A percentile compares a stretch with the other conserved stretches of the same genome.
phyloP scores from a whole-genome alignment of 2,888 invertebrate genomes.

The Melinaea marsaeus region DNA sequence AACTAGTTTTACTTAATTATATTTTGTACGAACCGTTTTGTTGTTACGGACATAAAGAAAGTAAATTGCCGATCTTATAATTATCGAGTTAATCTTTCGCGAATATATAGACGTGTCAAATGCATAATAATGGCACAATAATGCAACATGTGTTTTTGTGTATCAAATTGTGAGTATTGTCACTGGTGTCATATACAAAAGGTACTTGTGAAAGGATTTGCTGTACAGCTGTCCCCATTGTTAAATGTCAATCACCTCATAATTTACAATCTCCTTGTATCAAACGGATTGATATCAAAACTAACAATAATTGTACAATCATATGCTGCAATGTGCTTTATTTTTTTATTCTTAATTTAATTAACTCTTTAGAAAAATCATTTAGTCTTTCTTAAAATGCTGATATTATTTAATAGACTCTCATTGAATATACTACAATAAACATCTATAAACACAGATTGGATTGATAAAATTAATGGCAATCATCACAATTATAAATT shows the following conservation, averaged over 20 bases:
- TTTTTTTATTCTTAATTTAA: neutral
- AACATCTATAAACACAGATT: conserved; percentile 22
- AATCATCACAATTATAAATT: conserved; percentile 10
- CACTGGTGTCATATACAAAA: conserved; percentile 24
- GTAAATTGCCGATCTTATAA: conserved; percentile 36
- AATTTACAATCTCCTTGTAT: conserved; percentile 3
- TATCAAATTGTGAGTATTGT: conserved; percentile 52
- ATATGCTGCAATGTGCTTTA: conserved; percentile 1
- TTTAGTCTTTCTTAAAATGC: no score
- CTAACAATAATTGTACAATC: neutral
- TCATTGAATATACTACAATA: conserved; percentile 7
- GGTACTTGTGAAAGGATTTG: conserved; percentile 9
- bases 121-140: conserved; percentile 43
- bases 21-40: conserved; percentile 48
- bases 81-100: conserved; percentile 30
- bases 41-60: conserved; percentile 46
- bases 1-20: conserved; percentile 51
- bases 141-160: conserved; percentile 60
- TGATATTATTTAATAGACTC: no score
- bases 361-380: no score
- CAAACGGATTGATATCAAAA: neutral
- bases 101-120: conserved; percentile 36
- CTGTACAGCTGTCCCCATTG: conserved; percentile 12
- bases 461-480: conserved; percentile 29
- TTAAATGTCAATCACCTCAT: conserved; percentile 13